phyloP scores from a whole-genome alignment of 2,888 invertebrate species.

The Epistrophe eligans region DNA sequence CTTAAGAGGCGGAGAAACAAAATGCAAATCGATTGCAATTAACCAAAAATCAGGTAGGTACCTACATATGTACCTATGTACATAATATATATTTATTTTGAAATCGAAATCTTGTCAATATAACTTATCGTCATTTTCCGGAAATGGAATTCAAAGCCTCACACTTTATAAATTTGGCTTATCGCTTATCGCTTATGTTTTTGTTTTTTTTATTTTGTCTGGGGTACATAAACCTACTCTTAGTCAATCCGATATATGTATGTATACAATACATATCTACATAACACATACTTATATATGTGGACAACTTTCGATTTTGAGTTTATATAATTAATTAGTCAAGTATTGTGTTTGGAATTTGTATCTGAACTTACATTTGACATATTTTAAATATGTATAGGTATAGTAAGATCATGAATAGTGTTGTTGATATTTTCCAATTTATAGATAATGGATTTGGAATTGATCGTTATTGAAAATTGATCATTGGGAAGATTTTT shows the following conservation, averaged over 20 bases:
- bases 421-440: neutral
- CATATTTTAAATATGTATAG: neutral
- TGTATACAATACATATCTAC: too few species aligned
- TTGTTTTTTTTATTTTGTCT: neutral
- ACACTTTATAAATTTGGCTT: neutral
- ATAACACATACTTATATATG: neutral
- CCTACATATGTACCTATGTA: neutral
- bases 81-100: slow-evolving; percentile 14
- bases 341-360: slow-evolving; percentile 14
- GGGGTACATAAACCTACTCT: neutral
- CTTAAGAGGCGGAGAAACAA: slow-evolving; percentile 2
- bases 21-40: slow-evolving; percentile 54
- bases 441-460: slow-evolving; percentile 16
- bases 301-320: slow-evolving; percentile 21
- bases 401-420: neutral
- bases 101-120: slow-evolving; percentile 14
- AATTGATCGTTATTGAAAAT: slow-evolving; percentile 19
- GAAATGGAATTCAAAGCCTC: slow-evolving; percentile 7
- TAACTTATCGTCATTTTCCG: slow-evolving; percentile 8
- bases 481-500: neutral
- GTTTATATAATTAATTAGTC: slow-evolving; percentile 4
- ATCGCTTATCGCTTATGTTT: neutral
- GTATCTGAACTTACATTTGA: neutral
- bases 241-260: too few species aligned
- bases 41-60: neutral